A percentile compares a stretch with the other conserved stretches of the same genome.
These are phyloP conservation scores for Chelon labrosus DNA, from an alignment of 2,797 vertebrate genomes.

Conservation along the genomic window DNA sequence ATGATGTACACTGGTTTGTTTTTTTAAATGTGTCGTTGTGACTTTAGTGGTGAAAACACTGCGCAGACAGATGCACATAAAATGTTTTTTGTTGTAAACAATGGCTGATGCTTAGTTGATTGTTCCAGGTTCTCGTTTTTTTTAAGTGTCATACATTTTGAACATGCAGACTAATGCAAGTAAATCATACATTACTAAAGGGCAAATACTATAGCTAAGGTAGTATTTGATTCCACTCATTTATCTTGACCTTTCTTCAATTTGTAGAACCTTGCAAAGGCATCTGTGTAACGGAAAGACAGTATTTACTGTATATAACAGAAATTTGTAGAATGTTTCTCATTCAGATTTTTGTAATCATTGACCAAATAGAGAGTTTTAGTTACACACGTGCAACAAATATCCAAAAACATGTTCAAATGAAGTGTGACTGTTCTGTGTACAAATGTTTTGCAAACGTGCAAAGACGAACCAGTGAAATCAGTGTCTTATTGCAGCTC, in stretches of 20 bases:
- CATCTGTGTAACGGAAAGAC: constrained; percentile 26
- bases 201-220: constrained; percentile 2
- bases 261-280: constrained; percentile 36
- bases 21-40: constrained; percentile 45
- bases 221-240: constrained; percentile 10
- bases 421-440: constrained; percentile 52
- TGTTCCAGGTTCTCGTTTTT: constrained; percentile 17
- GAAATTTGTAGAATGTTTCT: constrained; percentile 47
- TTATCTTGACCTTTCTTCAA: background rate
- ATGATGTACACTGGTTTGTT: constrained; percentile 49
- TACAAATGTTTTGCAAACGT: constrained; percentile 46
- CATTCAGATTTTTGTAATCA: constrained; percentile 50
- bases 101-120: constrained; percentile 26
- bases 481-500: constrained; percentile 50
- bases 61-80: constrained; percentile 31
- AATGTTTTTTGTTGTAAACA: constrained; percentile 37
- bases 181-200: constrained; percentile 12
- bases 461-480: constrained; percentile 39
- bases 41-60: constrained; percentile 49
- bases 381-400: constrained; percentile 41
- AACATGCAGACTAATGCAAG: constrained; percentile 24
- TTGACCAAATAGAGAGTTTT: constrained; percentile 47
- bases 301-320: constrained; percentile 64
- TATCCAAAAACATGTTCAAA: constrained; percentile 50
- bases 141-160: constrained; percentile 22